Evolutionary conservation across 2,113 vertebrate genomes (phyloP).

Genomic region (Zeus faber): DNA sequence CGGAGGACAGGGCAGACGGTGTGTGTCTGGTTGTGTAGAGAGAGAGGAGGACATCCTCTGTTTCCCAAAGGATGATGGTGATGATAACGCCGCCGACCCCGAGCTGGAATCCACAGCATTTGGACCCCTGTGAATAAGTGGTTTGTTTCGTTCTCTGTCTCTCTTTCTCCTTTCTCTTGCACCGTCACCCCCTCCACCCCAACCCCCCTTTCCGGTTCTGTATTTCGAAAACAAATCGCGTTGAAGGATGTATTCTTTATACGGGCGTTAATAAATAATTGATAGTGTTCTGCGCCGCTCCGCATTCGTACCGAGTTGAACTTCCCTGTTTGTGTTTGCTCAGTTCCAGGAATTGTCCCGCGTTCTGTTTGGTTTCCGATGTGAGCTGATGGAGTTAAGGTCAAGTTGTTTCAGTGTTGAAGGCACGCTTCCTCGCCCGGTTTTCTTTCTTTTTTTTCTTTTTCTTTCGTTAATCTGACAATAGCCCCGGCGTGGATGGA

Average conservation of each 20-base stretch:
- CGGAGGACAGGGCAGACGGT: no score
- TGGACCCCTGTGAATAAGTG: no score
- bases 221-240: slow-evolving; percentile 30
- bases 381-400: slow-evolving; percentile 61
- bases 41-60: no score
- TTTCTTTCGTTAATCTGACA: background rate
- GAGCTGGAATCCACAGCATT: no score
- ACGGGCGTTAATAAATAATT: slow-evolving; percentile 70
- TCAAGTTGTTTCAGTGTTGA: slow-evolving; percentile 64
- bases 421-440: slow-evolving; percentile 59
- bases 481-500: slow-evolving; percentile 61
- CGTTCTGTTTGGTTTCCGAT: slow-evolving; percentile 62
- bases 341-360: slow-evolving; percentile 68
- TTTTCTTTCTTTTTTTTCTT: slow-evolving; percentile 44
- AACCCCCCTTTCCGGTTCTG: slow-evolving; percentile 1
- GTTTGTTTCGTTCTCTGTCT: background rate
- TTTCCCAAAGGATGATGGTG: no score
- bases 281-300: slow-evolving; percentile 48
- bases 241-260: slow-evolving; percentile 60
- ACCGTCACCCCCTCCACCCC: slow-evolving; percentile 1
- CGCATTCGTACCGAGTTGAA: slow-evolving; percentile 43
- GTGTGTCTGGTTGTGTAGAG: no score
- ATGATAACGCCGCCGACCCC: no score
- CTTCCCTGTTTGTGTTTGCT: slow-evolving; percentile 66
- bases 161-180: slow-evolving; percentile 4